phyloP scores from a whole-genome alignment of 2,113 vertebrate species.

The Callospermophilus lateralis region DNA sequence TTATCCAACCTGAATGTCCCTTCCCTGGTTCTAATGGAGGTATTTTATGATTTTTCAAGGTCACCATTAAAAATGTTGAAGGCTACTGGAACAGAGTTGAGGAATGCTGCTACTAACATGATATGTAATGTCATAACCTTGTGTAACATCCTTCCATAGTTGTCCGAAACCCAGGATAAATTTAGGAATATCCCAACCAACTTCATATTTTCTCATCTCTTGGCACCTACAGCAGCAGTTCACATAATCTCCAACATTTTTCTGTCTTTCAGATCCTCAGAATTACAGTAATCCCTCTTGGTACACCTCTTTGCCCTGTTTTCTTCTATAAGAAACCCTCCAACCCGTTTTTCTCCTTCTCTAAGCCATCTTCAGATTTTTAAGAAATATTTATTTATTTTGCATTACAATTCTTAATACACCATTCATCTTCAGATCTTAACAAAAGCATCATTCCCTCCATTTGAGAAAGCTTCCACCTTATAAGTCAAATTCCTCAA shows the following conservation, averaged over 20 bases:
- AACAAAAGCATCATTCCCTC: background rate
- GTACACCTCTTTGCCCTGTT: background rate
- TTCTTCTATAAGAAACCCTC: background rate
- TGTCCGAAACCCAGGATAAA: background rate
- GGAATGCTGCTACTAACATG: background rate
- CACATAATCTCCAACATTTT: background rate
- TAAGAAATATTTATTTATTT: too few species aligned
- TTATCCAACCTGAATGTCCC: background rate
- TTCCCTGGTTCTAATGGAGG: background rate
- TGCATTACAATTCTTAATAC: too few species aligned
- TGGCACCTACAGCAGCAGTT: background rate
- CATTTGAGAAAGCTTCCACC: background rate
- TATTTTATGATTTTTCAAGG: background rate
- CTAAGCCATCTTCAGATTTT: background rate
- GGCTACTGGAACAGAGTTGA: background rate
- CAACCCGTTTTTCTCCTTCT: background rate
- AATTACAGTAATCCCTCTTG: background rate
- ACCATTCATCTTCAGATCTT: background rate
- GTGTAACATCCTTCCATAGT: background rate
- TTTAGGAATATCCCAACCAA: background rate
- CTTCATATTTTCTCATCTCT: background rate
- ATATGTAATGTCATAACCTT: accelerated
- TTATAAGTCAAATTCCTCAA: background rate
- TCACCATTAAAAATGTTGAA: background rate
- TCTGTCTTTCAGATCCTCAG: background rate